phyloP scores from a whole-genome alignment of 2,888 invertebrate species.

The Plagiodera versicolora region DNA sequence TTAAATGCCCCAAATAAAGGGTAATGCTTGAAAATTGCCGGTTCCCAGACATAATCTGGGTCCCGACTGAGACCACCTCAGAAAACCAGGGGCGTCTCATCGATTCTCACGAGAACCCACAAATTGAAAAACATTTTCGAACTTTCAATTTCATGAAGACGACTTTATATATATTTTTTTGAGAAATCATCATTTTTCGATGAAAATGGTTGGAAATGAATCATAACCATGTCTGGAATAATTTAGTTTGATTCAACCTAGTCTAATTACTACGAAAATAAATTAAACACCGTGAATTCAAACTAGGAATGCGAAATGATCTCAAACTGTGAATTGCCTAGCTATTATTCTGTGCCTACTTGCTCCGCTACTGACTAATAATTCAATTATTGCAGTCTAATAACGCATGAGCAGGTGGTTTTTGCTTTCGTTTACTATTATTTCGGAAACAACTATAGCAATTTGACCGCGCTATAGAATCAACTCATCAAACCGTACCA shows the following conservation, averaged over 20 bases:
- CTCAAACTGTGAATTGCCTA: too few relatives aligned
- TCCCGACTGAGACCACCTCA: constrained; percentile 32
- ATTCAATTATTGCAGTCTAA: constrained; percentile 15
- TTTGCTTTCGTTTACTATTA: constrained; percentile 39
- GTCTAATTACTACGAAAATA: too few relatives aligned
- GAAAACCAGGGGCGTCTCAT: constrained; percentile 20
- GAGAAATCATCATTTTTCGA: too few relatives aligned
- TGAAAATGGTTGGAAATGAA: too few relatives aligned
- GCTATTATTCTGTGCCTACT: background rate
- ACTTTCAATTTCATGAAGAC: too few relatives aligned
- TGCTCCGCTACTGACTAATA: background rate
- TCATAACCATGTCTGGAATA: too few relatives aligned
- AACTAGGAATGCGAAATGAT: too few relatives aligned
- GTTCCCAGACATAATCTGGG: constrained; percentile 20
- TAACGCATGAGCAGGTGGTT: constrained; percentile 37
- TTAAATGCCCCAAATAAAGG: constrained; percentile 19
- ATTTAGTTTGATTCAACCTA: too few relatives aligned
- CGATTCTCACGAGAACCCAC: background rate
- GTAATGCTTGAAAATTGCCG: constrained; percentile 24
- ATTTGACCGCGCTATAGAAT: constrained; percentile 40
- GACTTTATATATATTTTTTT: too few relatives aligned
- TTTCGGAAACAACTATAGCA: constrained; percentile 40
- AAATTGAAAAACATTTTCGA: too few relatives aligned
- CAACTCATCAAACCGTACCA: constrained; percentile 39
- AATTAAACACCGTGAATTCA: too few relatives aligned